Base-by-base conservation (phyloP, 2,888 invertebrate species). In the Xestia rhomboidea region DNA sequence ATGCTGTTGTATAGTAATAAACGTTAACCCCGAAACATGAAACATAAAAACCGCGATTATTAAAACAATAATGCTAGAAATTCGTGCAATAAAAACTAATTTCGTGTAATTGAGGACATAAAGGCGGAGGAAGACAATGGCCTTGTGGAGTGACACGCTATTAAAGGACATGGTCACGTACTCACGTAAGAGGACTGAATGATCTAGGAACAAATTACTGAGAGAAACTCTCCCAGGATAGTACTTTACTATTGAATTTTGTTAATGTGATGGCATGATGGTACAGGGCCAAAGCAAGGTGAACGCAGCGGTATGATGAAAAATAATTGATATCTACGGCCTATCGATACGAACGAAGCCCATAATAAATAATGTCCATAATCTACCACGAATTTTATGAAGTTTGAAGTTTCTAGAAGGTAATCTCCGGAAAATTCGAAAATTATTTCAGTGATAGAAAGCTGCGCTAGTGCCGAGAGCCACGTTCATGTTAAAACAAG, bases 81-180 rank as follows among this genome's bases (percentile, higher is more conserved):
- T 66, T 71, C 57, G 69, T 77, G 44, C 71, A 79, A 77, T 83
- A 83, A 80, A 82, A 83, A 76, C 63, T 72, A 83, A 86, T 84
- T 73, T 68, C 18, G 51, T 77, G 49, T 86, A 79, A 82, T 81
- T 54, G 76, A 49, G 60, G 63, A 11, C 66, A 60, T 85, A 54
- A 69, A 74, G 51, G 57, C 72, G 30, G 62, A 71, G 51, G 62
- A 60, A 68, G 74, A 78, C 73, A 77, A 80, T 80, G 57, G 38
- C 27, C n/a, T 46, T 46, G 63, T 51, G 21, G 66, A 79, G 57
- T 54, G 74, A 75, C 73, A 75, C 15, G 73, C 34, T 60, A 68
- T 67, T 71, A 71, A 70, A 79, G 73, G 74, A 67, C 63, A 73
- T 51, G 57, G 57, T 68, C 83, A 85, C 83, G 75, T 81, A 74